These are phyloP conservation scores for Pseudochromis fuscus DNA, from an alignment of 2,797 vertebrate species.

Conservation along the genomic window DNA sequence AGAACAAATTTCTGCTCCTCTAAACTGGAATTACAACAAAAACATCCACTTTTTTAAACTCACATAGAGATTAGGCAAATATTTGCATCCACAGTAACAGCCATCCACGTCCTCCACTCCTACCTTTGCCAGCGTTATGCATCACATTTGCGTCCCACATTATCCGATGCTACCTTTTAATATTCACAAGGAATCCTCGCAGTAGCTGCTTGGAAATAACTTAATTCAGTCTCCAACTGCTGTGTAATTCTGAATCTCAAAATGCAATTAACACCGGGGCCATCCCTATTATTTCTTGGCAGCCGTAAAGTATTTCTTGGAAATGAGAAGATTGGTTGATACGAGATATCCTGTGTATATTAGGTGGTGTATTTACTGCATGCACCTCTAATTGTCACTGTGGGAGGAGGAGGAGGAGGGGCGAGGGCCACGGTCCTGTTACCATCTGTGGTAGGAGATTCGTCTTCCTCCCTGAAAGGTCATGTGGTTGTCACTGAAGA, in stretches of 20 bases:
- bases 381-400: conserved; percentile 41
- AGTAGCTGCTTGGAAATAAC: conserved; percentile 67
- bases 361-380: conserved; percentile 46
- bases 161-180: conserved; percentile 62
- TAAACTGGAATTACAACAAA: conserved; percentile 18
- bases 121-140: conserved; percentile 27
- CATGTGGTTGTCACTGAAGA: conserved; percentile 22
- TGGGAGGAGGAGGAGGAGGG: background rate
- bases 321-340: conserved; percentile 78
- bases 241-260: conserved; percentile 65
- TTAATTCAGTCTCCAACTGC: conserved; percentile 63
- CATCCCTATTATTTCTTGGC: conserved; percentile 70
- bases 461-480: conserved; percentile 50
- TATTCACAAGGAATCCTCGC: conserved; percentile 68
- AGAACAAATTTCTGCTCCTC: conserved; percentile 5
- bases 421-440: background rate
- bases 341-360: conserved; percentile 42
- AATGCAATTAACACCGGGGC: conserved; percentile 82
- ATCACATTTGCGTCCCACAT: conserved; percentile 46
- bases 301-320: conserved; percentile 60
- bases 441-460: conserved; percentile 16
- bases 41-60: conserved; percentile 20
- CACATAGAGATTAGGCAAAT: conserved; percentile 49
- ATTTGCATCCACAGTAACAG: conserved; percentile 39
- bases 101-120: conserved; percentile 13